phyloP scores from a whole-genome alignment of 1,140 invertebrate genomes.

The Drosophila paulistorum region DNA sequence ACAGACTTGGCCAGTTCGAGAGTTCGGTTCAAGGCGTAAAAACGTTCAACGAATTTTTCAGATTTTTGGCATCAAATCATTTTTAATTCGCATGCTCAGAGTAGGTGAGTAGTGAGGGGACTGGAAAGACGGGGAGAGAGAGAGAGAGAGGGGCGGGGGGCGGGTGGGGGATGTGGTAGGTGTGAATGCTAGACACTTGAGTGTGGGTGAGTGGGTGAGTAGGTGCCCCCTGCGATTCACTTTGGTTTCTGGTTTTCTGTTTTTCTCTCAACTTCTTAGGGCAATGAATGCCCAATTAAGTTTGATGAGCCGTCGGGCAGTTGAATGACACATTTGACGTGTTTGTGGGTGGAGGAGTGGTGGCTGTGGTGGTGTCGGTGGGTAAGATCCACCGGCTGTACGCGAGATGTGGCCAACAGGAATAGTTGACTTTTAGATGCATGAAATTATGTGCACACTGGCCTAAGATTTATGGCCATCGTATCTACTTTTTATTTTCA shows the following conservation, averaged over 20 bases:
- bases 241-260: not conserved
- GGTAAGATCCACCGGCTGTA: not conserved
- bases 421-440: not conserved
- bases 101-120: not conserved
- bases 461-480: not conserved
- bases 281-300: constrained; percentile 54
- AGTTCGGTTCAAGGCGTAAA: constrained; percentile 53
- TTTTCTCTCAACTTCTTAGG: constrained; percentile 32
- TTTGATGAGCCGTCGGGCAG: constrained; percentile 41
- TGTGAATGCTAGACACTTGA: no score
- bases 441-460: not conserved
- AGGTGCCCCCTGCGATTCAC: not conserved
- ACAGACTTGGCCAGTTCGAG: constrained; percentile 51
- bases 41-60: not conserved
- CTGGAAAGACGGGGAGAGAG: not conserved
- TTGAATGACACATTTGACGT: constrained; percentile 45
- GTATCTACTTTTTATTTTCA: no score
- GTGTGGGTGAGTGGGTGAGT: constrained; percentile 9
- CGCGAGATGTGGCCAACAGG: not conserved
- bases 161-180: not conserved
- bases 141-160: not conserved
- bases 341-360: not conserved
- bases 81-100: constrained; percentile 48
- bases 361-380: no score
- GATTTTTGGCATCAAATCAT: constrained; percentile 49